Conservation (phyloP, 1,140 invertebrate species). For the Brachionus angularis region DNA sequence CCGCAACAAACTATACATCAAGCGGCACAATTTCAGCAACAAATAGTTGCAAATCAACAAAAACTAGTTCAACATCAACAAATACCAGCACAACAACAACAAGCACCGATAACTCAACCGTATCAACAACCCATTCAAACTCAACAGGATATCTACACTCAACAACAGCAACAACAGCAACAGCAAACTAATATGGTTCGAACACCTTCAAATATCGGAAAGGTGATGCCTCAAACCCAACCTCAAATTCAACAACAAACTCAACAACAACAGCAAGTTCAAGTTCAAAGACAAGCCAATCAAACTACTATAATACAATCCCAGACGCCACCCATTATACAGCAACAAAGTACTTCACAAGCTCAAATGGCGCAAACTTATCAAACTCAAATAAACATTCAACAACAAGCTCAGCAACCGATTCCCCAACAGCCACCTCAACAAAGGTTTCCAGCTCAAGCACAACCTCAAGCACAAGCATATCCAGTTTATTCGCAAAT, state of each 20-base stretch:
- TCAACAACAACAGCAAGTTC: not conserved
- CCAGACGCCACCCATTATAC: no score
- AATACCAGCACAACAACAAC: not conserved
- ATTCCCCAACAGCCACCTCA: not conserved
- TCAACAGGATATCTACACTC: conserved; percentile 17
- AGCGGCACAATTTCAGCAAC: no score
- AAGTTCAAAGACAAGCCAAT: not conserved
- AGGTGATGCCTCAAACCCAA: not conserved
- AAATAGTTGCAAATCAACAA: not conserved
- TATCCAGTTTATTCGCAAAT: no score
- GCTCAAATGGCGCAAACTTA: no score
- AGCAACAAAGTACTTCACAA: no score
- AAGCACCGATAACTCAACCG: not conserved
- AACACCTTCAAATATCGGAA: conserved; percentile 1
- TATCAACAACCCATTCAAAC: not conserved
- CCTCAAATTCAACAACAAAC: not conserved
- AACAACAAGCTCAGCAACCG: not conserved
- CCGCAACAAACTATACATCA: no score
- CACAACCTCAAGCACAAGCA: not conserved
- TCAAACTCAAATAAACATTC: no score
- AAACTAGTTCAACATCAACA: conserved; percentile 2
- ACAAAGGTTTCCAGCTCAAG: conserved; percentile 8
- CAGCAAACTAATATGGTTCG: conserved; percentile 4
- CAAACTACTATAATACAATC: no score
- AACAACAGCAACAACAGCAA: conserved; percentile 15